Percentiles rank a stretch among this genome's conserved stretches.
phyloP scores from a whole-genome alignment of 2,113 vertebrate genomes.

The Catharus bicknelli region DNA sequence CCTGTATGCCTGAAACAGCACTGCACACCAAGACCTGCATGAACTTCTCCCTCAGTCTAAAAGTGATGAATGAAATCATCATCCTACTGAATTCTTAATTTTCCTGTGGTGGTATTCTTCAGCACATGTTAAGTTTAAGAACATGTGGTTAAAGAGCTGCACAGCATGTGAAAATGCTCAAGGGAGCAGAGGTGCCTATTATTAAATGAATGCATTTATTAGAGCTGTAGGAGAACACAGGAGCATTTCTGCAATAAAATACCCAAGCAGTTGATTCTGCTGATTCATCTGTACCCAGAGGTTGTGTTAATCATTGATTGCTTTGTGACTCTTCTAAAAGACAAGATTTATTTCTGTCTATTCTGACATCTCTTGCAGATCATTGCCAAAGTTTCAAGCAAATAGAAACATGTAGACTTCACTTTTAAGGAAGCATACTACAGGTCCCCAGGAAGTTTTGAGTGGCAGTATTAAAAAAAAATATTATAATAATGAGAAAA shows the following conservation, averaged over 20 bases:
- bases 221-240: neutral
- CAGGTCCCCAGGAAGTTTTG: neutral
- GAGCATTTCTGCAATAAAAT: slow-evolving; percentile 34
- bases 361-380: neutral
- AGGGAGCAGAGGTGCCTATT: slow-evolving; percentile 20
- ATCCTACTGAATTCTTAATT: slow-evolving; percentile 61
- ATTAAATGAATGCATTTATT: slow-evolving; percentile 55
- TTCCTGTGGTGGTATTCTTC: slow-evolving; percentile 44
- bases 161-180: neutral
- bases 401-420: neutral
- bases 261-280: slow-evolving; percentile 3
- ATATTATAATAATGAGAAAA: neutral
- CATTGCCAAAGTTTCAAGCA: neutral
- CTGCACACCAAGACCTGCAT: neutral
- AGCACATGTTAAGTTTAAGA: slow-evolving; percentile 6
- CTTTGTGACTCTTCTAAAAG: slow-evolving; percentile 23
- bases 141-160: slow-evolving; percentile 17
- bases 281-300: slow-evolving; percentile 49
- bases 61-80: slow-evolving; percentile 62
- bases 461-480: neutral
- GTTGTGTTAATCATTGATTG: slow-evolving; percentile 55
- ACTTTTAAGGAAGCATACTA: neutral
- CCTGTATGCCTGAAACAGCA: neutral
- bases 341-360: slow-evolving; percentile 10
- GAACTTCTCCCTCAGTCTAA: slow-evolving; percentile 46